Evolutionary conservation across 1,140 invertebrate species (phyloP), one percentile per base, ranked within the genome.

Genomic region (Geopemphigus sp.): DNA sequence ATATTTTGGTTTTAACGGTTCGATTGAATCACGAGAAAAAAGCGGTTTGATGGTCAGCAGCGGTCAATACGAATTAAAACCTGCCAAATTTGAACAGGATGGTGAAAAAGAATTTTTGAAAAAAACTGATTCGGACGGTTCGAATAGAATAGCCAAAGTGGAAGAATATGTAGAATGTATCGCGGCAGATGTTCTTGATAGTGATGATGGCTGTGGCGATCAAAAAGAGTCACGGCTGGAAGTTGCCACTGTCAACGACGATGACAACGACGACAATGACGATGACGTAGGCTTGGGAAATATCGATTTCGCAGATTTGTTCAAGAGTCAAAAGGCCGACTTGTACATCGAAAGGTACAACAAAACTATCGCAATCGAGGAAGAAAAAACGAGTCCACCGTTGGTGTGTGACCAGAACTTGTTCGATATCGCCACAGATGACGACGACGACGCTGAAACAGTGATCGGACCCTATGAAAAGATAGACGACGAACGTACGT

Each of bases 271-370:
- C 22, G 12, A 24, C 19, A 22, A n/a, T 5, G 64, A 24, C 19
- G 53, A 74, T 1, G 47, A 56, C 0, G 26, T 32, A 39, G 29
- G 10, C 1, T 10, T 61, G 10, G n/a, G 17, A 59, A 47, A 76
- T 19, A 1, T 76, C 4, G 10, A 59, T 61, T 59, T 76, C n/a
- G 73, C 59, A 39, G 54, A 76, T 11, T 0, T 76, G 19, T 76
- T 76, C 15, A 76, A 76, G n/a, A 76, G 73, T n/a, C 73, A 76
- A 19, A 57, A 56, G 11, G 56, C 56, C 1, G 32, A 76, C 5
- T 24, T 12, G 14, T 61, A 45, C 22, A 76, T 76, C 54, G 56
- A 76, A 47, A 22, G 47, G 5, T 76, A 76, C n/a, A 76, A 22
- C 26, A n/a, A 59, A 12, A 12, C 32, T 19, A 76, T 76, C 1